Conservation (phyloP, 2,888 invertebrate genomes). For the Mythimna albipuncta region DNA sequence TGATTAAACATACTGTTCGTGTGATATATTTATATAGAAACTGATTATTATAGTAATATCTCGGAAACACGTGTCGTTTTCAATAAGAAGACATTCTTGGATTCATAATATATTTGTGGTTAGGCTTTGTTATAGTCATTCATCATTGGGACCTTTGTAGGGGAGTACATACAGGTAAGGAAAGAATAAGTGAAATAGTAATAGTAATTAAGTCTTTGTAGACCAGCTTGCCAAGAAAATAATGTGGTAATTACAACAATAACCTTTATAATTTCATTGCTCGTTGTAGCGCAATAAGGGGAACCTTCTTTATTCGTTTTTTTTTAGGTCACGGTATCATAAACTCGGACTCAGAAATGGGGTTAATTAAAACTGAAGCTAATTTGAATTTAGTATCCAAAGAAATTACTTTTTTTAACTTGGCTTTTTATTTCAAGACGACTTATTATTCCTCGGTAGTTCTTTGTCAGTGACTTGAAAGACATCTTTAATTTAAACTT, state of each 20-base stretch:
- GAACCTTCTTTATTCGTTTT: conserved; percentile 36
- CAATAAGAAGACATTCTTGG: conserved; percentile 26
- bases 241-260: conserved; percentile 15
- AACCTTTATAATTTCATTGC: conserved; percentile 44
- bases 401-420: neutral
- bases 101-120: conserved; percentile 13
- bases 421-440: neutral
- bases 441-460: neutral
- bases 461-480: neutral
- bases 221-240: conserved; percentile 18
- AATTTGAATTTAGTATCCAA: conserved; percentile 22
- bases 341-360: conserved; percentile 26
- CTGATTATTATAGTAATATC: conserved; percentile 42
- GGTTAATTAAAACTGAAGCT: conserved; percentile 45
- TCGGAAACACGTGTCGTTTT: conserved; percentile 47
- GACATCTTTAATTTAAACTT: neutral
- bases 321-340: conserved; percentile 47
- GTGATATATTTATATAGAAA: conserved; percentile 44
- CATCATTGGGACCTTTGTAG: neutral
- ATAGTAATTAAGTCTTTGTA: conserved; percentile 9
- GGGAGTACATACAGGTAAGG: conserved; percentile 14
- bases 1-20: conserved; percentile 51
- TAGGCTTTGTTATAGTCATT: conserved; percentile 22
- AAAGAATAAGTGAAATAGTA: conserved; percentile 10
- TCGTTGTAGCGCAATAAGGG: conserved; percentile 38